These are phyloP conservation scores for Acanthis flammea DNA, from an alignment of 2,797 vertebrate species.

Conservation along the genomic window DNA sequence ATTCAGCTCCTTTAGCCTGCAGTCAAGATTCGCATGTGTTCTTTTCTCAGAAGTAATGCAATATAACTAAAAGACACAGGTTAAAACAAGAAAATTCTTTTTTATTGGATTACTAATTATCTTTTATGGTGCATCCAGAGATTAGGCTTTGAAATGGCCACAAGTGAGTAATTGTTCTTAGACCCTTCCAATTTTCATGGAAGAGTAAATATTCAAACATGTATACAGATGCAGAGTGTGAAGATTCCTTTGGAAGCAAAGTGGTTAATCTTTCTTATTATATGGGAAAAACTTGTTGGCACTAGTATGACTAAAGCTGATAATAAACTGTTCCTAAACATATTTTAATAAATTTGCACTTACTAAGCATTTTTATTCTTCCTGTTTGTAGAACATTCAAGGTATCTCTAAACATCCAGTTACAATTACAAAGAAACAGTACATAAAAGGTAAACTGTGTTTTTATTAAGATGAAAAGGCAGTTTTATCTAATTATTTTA, in stretches of 20 bases:
- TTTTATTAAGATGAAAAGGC: not conserved
- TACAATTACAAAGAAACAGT: constrained; percentile 78
- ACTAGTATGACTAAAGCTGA: not conserved
- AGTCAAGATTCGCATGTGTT: not conserved
- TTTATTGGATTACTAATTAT: not conserved
- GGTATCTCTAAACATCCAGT: constrained; percentile 88
- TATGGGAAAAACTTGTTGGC: not conserved
- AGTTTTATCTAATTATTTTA: not conserved
- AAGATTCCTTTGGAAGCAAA: not conserved
- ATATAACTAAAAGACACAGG: not conserved
- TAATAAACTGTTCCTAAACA: not conserved
- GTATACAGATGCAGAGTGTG: not conserved
- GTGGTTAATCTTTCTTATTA: not conserved
- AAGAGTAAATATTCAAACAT: not conserved
- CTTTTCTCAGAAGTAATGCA: not conserved
- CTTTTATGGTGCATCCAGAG: not conserved
- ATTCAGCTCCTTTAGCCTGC: not conserved
- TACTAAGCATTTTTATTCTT: constrained; percentile 4
- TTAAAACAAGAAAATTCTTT: not conserved
- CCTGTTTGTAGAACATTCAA: constrained; percentile 87
- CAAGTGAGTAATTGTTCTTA: not conserved
- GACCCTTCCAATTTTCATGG: not conserved
- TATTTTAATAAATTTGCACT: not conserved
- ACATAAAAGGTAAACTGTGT: constrained; percentile 76
- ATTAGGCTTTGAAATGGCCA: not conserved